Percentiles rank a stretch among this genome's conserved stretches.
These are phyloP conservation scores for Colinus virginianus DNA, from an alignment of 2,113 vertebrate genomes.

Conservation along the genomic window DNA sequence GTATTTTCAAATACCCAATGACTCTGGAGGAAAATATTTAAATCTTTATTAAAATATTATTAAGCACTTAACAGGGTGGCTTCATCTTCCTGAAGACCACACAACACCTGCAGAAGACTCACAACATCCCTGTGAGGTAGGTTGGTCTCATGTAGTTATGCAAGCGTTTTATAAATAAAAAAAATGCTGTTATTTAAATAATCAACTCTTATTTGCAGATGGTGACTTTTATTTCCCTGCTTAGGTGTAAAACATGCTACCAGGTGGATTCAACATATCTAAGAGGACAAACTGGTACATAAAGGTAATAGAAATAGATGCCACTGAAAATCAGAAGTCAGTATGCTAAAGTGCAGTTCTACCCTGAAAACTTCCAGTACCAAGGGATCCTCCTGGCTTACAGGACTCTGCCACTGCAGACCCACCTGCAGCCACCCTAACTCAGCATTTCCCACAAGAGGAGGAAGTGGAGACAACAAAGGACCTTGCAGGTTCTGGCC, in stretches of 20 bases:
- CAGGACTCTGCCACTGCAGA: neutral
- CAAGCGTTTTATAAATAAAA: neutral
- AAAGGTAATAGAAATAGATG: neutral
- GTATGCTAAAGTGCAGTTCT: conserved; percentile 18
- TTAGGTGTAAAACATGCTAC: neutral
- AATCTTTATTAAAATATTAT: conserved; percentile 47
- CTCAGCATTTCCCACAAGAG: neutral
- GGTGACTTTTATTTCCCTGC: neutral
- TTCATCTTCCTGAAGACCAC: neutral
- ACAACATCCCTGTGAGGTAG: conserved; percentile 44
- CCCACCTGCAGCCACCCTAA: neutral
- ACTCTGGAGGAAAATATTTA: neutral
- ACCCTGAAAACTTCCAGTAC: neutral
- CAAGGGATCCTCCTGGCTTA: neutral
- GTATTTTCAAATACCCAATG: neutral
- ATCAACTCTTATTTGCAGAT: neutral
- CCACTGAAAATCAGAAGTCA: neutral
- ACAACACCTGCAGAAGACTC: neutral
- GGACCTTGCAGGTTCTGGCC: neutral
- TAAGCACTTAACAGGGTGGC: neutral
- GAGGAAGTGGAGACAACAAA: neutral
- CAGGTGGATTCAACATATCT: neutral
- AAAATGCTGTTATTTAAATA: neutral
- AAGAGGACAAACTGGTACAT: neutral
- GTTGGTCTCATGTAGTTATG: neutral